Base-by-base conservation (phyloP, 2,888 invertebrate genomes). In the Dione juno region DNA sequence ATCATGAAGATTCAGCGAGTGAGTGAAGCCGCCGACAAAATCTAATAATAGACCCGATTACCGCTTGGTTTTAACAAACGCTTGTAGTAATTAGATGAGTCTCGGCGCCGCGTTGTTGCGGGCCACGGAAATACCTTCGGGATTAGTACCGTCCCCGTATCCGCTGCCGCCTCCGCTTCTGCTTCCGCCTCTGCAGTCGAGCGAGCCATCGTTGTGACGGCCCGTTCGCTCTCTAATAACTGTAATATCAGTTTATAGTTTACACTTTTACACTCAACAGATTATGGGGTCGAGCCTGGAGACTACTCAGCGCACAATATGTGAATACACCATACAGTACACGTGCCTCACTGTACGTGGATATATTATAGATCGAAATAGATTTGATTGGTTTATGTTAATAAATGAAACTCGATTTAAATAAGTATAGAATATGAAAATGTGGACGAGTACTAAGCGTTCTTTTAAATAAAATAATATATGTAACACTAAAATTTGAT, bases 11-110 rank as follows among this genome's bases (percentile, higher is more conserved):
- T 54, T 45, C 64, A 40, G 16, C 37, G 37, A 57, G 37, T 37
- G 54, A 37, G 16, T 28, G 66, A 54, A 53, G 52, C 65, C 37
- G 50, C 48, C 41, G 43, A 68, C 16, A 28, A 66, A 70, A 72
- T 72, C 73, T 68, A 74, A 74, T 74, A 70, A 74, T 73, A 67
- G 68, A 74, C 68, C 61, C 59, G 52, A 74, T 73, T 70, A 74
- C 71, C 65, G 70, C 66, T 59, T 45, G 63, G 57, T 66, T 70
- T 68, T 63, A 72, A 54, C 68, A 57, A 71, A 66, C 66, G 66
- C 63, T 69, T 48, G 70, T 67, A 67, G 74, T 74, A 74, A 73
- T 76, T 71, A 74, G 72, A 72, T 72, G 63, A 67, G 65, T 67
- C 71, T 48, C 66, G 68, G 43, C 63, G 69, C 54, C 54, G 59